Base-by-base conservation (phyloP, 2,797 vertebrate species). In the Cirrhinus molitorella region DNA sequence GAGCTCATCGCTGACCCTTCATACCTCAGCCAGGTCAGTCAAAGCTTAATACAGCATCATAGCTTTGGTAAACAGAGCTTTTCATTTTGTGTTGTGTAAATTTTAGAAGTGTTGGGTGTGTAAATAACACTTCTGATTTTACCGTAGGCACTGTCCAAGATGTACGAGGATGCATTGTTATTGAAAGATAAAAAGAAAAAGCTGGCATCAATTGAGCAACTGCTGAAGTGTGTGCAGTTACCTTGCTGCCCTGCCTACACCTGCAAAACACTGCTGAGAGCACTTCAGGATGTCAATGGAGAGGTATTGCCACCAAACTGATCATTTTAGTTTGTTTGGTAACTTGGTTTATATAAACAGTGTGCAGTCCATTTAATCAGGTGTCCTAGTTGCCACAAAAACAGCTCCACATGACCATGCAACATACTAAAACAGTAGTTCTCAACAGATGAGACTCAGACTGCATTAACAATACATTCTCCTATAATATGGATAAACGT, bases 1-100 rank as follows among this genome's bases (percentile, higher is more conserved):
- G 98, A 99, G 90, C 93, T 99, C 75, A 28, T 95, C 5, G 95
- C 97, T 8, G 98, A 99, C 86, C 91, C 94, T 10, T 83, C 92
- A 0, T 97, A 97, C 16, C 72, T 98, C 83, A 90, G 89, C 86
- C 95, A 96, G 94, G 98, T 99, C 75, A 89, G 84, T 59, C 37
- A 28, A 21, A 57, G 1, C n/a, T 31, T 25, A 14, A 53, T 21
- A 25, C 6, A 12, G 1, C 28, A 13, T 19, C 7, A 1, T 49
- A 17, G 17, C 17, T 70, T 53, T 40, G 45, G 17, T 10, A 21
- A 49, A 66, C 0, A 2, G 1, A 10, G 45, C n/a, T 31, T 16
- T 28, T 1, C 11, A 13, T 37, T 19, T 34, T 72, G 9, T 31
- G 3, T 53, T 75, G 9, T 0, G 10, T 25, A 47, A 81, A 5